These are phyloP conservation scores for Scylla paramamosain DNA, from an alignment of 1,140 invertebrate species.

Conservation along the genomic window DNA sequence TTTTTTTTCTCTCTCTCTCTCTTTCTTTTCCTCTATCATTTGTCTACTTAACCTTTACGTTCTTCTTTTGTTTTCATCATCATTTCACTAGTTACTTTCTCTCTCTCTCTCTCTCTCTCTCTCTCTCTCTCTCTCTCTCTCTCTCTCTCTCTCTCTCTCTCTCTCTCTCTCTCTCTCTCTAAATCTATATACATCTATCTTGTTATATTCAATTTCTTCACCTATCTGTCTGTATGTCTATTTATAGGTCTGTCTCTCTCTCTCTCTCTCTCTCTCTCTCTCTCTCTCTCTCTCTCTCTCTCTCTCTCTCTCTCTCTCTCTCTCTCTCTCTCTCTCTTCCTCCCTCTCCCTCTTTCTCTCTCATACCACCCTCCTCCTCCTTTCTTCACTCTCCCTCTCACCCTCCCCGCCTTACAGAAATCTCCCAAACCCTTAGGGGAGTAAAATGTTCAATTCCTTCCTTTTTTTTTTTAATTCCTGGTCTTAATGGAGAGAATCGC, in stretches of 20 bases:
- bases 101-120: not conserved
- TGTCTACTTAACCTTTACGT: not conserved
- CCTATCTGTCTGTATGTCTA: not conserved
- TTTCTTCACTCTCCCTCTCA: not conserved
- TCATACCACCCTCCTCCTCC: too few species aligned
- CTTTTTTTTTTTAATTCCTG: not conserved
- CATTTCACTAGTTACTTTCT: not conserved
- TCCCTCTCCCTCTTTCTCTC: not conserved
- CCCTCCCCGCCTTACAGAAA: not conserved
- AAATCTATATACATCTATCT: too few species aligned
- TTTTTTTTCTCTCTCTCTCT: not conserved
- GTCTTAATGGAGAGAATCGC: conserved; percentile 62
- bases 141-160: not conserved
- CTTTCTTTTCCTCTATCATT: not conserved
- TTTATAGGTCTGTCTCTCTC: not conserved
- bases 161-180: conserved; percentile 14
- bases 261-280: not conserved
- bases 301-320: conserved; percentile 49
- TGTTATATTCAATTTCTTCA: too few species aligned
- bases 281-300: not conserved
- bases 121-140: not conserved
- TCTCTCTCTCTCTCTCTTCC: conserved; percentile 43
- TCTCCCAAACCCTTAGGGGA: not conserved
- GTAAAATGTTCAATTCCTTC: conserved; percentile 58
- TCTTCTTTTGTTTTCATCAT: not conserved